Evolutionary conservation across 2,888 invertebrate species (phyloP).

Genomic region (Pammene aurita): DNA sequence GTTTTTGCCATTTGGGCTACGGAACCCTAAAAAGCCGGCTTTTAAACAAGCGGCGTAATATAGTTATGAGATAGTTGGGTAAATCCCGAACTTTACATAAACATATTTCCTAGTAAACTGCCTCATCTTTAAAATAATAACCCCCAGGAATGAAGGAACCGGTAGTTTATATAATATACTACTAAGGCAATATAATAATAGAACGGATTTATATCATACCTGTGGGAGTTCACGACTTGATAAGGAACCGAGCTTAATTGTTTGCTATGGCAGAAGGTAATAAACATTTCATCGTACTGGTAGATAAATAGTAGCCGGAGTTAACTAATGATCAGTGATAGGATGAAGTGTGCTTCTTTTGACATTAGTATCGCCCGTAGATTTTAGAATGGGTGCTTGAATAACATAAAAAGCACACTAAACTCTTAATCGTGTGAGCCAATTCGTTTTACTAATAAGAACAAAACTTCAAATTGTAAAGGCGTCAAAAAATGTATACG

Average conservation of each 20-base stretch:
- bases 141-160: constrained; percentile 8
- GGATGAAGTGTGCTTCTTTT: not conserved
- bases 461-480: too few species aligned
- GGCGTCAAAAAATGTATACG: too few species aligned
- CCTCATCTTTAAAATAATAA: not conserved
- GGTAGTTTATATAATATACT: constrained; percentile 1
- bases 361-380: not conserved
- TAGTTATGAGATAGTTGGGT: too few species aligned
- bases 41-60: too few species aligned
- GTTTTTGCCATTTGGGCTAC: too few species aligned
- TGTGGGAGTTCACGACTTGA: constrained; percentile 32
- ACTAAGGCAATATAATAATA: constrained; percentile 20
- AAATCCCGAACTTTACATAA: too few species aligned
- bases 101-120: not conserved
- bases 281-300: constrained; percentile 27
- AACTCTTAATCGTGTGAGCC: too few species aligned
- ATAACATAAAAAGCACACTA: too few species aligned
- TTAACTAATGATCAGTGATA: constrained; percentile 18
- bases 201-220: constrained; percentile 26
- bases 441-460: too few species aligned
- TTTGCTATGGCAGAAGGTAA: constrained; percentile 31
- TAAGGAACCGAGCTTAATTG: constrained; percentile 29
- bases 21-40: too few species aligned
- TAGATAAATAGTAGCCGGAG: constrained; percentile 34
- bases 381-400: too few species aligned